Evolutionary conservation across 2,888 invertebrate species (phyloP).

Genomic region (Nowickia ferox): DNA sequence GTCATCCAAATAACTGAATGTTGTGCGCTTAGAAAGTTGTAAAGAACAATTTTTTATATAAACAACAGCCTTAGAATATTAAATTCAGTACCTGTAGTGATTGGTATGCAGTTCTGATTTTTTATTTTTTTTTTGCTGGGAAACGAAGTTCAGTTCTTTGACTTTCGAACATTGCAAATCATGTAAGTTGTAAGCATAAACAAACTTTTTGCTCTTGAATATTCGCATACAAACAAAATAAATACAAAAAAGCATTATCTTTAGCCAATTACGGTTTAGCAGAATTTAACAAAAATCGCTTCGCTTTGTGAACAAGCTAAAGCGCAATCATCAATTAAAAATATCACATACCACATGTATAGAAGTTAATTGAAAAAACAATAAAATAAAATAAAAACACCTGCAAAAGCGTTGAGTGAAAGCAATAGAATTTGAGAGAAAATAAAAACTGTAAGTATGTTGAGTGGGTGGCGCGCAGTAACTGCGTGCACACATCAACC

Average conservation of each 20-base stretch:
- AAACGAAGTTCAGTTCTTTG: no score
- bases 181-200: neutral
- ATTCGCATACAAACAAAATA: neutral
- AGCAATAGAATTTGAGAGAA: no score
- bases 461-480: neutral
- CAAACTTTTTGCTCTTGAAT: conserved; percentile 1
- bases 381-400: neutral
- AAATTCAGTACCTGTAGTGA: no score
- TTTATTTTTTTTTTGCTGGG: no score
- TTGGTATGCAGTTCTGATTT: no score
- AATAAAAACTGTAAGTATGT: neutral
- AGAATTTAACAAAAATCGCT: neutral
- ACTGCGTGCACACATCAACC: neutral
- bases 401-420: neutral
- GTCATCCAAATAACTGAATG: no score
- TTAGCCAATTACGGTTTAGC: neutral
- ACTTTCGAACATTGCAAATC: no score
- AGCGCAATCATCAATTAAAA: neutral
- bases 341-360: neutral
- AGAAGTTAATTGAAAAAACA: neutral
- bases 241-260: neutral
- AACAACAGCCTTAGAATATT: no score
- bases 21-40: no score
- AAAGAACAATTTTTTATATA: no score
- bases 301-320: conserved; percentile 13